Conservation (phyloP, 2,113 vertebrate species). For the Condylura cristata region DNA sequence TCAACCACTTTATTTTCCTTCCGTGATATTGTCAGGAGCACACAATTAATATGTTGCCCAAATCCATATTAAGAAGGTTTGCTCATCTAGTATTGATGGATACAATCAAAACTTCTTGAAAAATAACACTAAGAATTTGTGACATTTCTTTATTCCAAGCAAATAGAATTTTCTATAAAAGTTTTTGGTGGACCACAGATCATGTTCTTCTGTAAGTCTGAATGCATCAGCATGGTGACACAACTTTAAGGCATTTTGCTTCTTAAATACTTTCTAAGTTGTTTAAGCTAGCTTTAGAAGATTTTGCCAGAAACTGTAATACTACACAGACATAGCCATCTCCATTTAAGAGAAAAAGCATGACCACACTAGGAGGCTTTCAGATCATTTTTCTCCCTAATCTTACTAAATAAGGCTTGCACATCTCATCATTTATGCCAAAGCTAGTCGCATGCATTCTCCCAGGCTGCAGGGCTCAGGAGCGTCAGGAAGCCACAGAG, state of each 20-base stretch:
- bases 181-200: background rate
- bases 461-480: background rate
- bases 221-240: background rate
- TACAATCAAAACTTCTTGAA: conserved; percentile 13
- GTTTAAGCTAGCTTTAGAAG: conserved; percentile 50
- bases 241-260: conserved; percentile 6
- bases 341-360: conserved; percentile 22
- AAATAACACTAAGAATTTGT: background rate
- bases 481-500: background rate
- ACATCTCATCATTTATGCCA: background rate
- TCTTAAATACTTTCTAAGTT: background rate
- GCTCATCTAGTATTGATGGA: background rate
- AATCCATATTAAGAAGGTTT: background rate
- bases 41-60: background rate
- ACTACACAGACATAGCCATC: background rate
- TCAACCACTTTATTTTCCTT: background rate
- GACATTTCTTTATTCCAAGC: conserved; percentile 28
- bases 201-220: conserved; percentile 14
- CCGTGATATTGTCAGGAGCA: background rate
- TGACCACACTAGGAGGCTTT: conserved; percentile 33
- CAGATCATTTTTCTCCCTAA: background rate
- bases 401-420: conserved; percentile 5
- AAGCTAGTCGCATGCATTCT: conserved; percentile 10
- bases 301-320: conserved; percentile 56
- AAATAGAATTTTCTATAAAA: background rate